These are phyloP conservation scores for Acleris emargana DNA, from an alignment of 2,888 invertebrate genomes.

Conservation along the genomic window DNA sequence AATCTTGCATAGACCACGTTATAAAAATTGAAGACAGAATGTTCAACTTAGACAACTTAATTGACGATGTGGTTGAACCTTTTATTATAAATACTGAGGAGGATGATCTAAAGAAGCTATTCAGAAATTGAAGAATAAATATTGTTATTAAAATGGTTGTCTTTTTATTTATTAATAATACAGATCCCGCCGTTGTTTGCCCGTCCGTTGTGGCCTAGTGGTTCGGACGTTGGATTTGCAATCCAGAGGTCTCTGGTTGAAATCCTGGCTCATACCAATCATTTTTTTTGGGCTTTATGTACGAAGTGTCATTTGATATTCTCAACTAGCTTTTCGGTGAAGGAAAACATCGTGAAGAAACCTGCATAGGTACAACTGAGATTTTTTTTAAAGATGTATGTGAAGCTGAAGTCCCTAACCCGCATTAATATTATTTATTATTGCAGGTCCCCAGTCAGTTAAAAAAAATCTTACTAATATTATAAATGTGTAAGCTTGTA, in stretches of 20 bases:
- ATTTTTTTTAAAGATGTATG: too few species aligned
- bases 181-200: background rate
- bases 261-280: conserved; percentile 7
- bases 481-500: background rate
- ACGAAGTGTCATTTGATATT: too few species aligned
- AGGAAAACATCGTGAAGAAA: too few species aligned
- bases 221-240: conserved; percentile 7
- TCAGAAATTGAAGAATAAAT: conserved; percentile 10
- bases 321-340: too few species aligned
- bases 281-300: background rate
- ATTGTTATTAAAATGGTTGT: conserved; percentile 7
- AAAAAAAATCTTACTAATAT: too few species aligned
- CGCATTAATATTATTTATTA: background rate
- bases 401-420: too few species aligned
- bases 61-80: conserved; percentile 9
- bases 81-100: conserved; percentile 5
- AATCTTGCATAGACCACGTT: conserved; percentile 21
- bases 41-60: conserved; percentile 4
- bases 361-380: too few species aligned
- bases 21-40: too few species aligned
- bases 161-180: background rate
- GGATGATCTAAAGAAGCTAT: conserved; percentile 3
- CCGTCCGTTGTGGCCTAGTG: conserved; percentile 8
- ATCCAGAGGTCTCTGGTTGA: conserved; percentile 8
- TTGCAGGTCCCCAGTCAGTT: too few species aligned